Evolutionary conservation across 1,140 invertebrate species (phyloP).

Genomic region (Cephus cinctus): DNA sequence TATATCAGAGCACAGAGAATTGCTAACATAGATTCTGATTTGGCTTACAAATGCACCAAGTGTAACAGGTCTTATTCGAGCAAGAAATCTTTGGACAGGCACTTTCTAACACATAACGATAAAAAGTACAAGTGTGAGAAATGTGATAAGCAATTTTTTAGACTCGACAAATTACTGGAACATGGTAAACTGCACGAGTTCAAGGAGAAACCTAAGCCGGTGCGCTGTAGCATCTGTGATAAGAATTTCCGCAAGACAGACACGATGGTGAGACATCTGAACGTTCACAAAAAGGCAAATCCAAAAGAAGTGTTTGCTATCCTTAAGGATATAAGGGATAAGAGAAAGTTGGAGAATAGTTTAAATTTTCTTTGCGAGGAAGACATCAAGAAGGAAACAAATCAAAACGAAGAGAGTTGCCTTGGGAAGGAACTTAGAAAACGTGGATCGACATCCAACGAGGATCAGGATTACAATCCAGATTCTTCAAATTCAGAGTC

Average conservation of each 20-base stretch:
- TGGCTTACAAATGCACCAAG: slow-evolving; percentile 21
- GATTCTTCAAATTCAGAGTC: slow-evolving; percentile 5
- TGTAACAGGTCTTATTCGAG: slow-evolving; percentile 30
- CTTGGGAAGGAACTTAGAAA: not conserved
- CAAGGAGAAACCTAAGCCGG: slow-evolving; percentile 28
- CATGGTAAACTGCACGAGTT: slow-evolving; percentile 32
- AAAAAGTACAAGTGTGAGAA: slow-evolving; percentile 28
- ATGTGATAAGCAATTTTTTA: slow-evolving; percentile 29
- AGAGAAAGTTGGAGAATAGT: slow-evolving; percentile 28
- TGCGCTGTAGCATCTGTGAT: slow-evolving; percentile 39
- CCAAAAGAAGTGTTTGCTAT: slow-evolving; percentile 41
- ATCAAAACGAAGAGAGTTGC: slow-evolving; percentile 4
- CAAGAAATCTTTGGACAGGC: slow-evolving; percentile 30
- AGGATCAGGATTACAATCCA: slow-evolving; percentile 4
- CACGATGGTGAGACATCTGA: slow-evolving; percentile 45
- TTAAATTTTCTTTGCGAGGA: slow-evolving; percentile 3
- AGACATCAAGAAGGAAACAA: not conserved
- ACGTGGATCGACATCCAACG: not conserved
- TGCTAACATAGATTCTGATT: slow-evolving; percentile 5
- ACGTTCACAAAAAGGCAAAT: slow-evolving; percentile 41
- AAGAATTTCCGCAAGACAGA: slow-evolving; percentile 40
- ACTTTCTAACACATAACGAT: slow-evolving; percentile 22
- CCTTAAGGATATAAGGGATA: slow-evolving; percentile 41
- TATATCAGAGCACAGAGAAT: not conserved
- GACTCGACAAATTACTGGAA: slow-evolving; percentile 24